Base-by-base conservation (phyloP, 2,888 invertebrate genomes). In the Euproctis similis region DNA sequence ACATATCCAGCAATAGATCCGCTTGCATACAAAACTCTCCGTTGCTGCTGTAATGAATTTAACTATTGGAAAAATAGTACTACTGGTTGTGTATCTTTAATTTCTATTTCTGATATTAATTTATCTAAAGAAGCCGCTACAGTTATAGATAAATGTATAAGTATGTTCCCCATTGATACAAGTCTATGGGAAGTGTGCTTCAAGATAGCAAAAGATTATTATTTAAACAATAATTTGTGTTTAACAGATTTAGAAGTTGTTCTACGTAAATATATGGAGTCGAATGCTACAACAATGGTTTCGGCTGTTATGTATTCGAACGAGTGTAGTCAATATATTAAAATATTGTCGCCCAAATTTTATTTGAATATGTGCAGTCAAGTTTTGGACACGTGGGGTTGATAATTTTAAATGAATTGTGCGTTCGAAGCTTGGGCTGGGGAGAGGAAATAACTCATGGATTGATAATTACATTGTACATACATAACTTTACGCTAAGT, bases 181-280 rank as follows among this genome's bases (percentile, higher is more conserved):
- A 53, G 64, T 2, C 36, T 82, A 6, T 84, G 84, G 84, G 81
- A 82, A 34, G 57, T 58, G 2, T 84, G 80, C 38, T 78, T 84
- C 51, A 59, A 75, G 12, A 42, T 66, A 1, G 62, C 81, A 0
- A 82, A 77, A 39, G 62, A 80, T 43, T 84, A 70, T 45, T 84
- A 66, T 40, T 38, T 82, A 18, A 67, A 75, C 5, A 80, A 84
- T 38, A 47, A 70, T 37, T 51, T 84, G 36, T 61, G 59, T 8
- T 73, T 88, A 33, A 62, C 73, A 6, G 81, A 78, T 28, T 63
- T 89, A 36, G 89, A 89, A 58, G 65, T 62, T 2, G 75, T 89
- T 2, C 67, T 89, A 29, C 59, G 84, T 8, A 86, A 88, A 36
- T 86, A 87, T 31, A 85, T 88, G 75, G 76, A 85, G 34, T 71